Conservation (phyloP, 2,888 invertebrate genomes). For the Acrobasis suavella region DNA sequence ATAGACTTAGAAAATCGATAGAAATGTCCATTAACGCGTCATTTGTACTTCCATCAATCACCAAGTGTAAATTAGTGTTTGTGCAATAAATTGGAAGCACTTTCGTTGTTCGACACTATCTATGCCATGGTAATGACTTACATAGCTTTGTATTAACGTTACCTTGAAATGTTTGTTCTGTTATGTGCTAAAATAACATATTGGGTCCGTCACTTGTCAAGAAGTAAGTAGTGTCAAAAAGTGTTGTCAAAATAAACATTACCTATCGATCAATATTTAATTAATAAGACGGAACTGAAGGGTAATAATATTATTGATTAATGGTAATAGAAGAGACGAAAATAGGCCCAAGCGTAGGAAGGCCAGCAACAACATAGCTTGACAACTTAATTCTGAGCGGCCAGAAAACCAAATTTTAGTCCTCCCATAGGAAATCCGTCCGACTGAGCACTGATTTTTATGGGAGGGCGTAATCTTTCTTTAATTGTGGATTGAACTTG, state of each 20-base stretch:
- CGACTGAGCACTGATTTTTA: too few species aligned
- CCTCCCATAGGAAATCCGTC: too few species aligned
- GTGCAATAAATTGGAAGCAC: conserved; percentile 8
- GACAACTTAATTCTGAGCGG: too few species aligned
- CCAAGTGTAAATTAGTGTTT: conserved; percentile 7
- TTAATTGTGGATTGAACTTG: too few species aligned
- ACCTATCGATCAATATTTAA: too few species aligned
- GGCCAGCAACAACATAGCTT: too few species aligned
- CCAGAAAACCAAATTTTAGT: too few species aligned
- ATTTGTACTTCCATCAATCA: conserved; percentile 11
- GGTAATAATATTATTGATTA: too few species aligned
- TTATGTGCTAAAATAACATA: conserved; percentile 3
- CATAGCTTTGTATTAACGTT: not conserved
- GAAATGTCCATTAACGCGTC: conserved; percentile 13
- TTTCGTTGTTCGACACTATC: conserved; percentile 14
- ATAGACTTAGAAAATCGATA: conserved; percentile 21
- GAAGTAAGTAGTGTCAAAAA: not conserved
- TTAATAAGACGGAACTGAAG: too few species aligned
- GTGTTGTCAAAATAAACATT: not conserved
- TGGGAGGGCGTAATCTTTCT: too few species aligned
- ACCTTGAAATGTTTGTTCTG: conserved; percentile 12
- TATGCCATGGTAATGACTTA: conserved; percentile 16
- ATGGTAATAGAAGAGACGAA: too few species aligned
- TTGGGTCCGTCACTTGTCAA: not conserved
- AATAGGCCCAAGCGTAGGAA: too few species aligned